These are phyloP conservation scores for Clupea harengus DNA, from an alignment of 2,113 vertebrate genomes.

Conservation along the genomic window DNA sequence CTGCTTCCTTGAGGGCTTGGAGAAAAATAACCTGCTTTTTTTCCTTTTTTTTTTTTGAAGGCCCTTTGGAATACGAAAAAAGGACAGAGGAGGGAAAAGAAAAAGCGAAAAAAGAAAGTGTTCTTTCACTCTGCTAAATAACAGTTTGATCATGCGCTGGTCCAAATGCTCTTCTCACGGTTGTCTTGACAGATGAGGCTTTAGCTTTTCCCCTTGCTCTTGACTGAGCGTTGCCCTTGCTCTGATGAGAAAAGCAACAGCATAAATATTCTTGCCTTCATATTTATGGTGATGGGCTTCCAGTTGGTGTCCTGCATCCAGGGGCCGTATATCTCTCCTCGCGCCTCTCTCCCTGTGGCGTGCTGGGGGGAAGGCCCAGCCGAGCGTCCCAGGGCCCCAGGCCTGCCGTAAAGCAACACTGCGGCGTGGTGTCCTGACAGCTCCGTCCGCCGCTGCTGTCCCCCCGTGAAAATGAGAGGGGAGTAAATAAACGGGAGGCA, in stretches of 20 bases:
- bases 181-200: slow-evolving; percentile 40
- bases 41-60: slow-evolving; percentile 14
- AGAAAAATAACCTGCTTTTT: not conserved
- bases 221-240: slow-evolving; percentile 43
- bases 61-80: slow-evolving; percentile 3
- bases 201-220: slow-evolving; percentile 35
- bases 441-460: slow-evolving; percentile 27
- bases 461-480: slow-evolving; percentile 22
- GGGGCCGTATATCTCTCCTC: slow-evolving; percentile 47
- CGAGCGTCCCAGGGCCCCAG: slow-evolving; percentile 41
- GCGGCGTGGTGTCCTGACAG: slow-evolving; percentile 40
- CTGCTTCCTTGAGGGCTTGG: not conserved
- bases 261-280: slow-evolving; percentile 45
- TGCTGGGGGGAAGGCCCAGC: slow-evolving; percentile 29
- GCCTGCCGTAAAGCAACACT: slow-evolving; percentile 54
- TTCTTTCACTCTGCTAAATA: not conserved
- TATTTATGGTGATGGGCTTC: slow-evolving; percentile 63
- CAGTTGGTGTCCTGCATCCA: slow-evolving; percentile 47
- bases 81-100: not conserved
- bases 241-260: slow-evolving; percentile 56
- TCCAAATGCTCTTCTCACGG: not conserved
- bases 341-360: slow-evolving; percentile 35
- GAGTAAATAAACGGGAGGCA: slow-evolving; percentile 10
- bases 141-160: slow-evolving; percentile 16
- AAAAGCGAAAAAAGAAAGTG: not conserved